These are phyloP conservation scores for Isotomurus palustris DNA, from an alignment of 2,888 invertebrate genomes.

Conservation along the genomic window DNA sequence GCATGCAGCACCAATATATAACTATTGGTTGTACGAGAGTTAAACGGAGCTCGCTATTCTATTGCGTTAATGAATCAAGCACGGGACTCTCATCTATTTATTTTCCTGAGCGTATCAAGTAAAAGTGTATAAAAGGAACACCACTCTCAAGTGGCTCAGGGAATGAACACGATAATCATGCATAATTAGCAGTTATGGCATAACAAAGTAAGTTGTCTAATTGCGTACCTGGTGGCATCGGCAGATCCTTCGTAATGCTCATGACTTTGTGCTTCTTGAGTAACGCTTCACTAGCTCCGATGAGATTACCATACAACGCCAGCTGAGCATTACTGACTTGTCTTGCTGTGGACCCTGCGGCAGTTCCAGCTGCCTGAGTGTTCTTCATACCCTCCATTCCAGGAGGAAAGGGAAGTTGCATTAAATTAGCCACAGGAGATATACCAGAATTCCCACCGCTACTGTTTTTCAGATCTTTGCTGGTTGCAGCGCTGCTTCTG, in stretches of 20 bases:
- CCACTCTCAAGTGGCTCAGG: conserved; percentile 40
- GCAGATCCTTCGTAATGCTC: conserved; percentile 76
- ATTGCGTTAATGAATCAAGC: conserved; percentile 26
- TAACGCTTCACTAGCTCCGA: conserved; percentile 17
- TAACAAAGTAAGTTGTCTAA: conserved; percentile 16
- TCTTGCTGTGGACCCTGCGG: conserved; percentile 8
- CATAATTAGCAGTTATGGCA: conserved; percentile 20
- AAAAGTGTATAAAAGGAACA: conserved; percentile 13
- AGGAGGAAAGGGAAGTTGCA: conserved; percentile 43
- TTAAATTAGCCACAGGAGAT: conserved; percentile 24
- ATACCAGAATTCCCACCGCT: conserved; percentile 39
- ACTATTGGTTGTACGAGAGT: conserved; percentile 35
- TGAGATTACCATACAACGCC: conserved; percentile 20
- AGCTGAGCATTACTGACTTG: conserved; percentile 7
- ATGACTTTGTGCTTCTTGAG: conserved; percentile 27
- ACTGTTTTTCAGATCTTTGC: conserved; percentile 21
- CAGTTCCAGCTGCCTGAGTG: conserved; percentile 5
- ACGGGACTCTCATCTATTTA: conserved; percentile 38
- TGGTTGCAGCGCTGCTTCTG: too few species aligned
- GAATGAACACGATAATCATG: background rate
- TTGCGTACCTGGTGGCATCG: conserved; percentile 79
- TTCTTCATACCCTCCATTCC: conserved; percentile 35
- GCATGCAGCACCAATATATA: background rate
- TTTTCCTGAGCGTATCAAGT: conserved; percentile 45
- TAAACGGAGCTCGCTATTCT: conserved; percentile 34